phyloP scores from a whole-genome alignment of 30 jellyfish, hydroid and myxozoan genomes.

The Pelagia noctiluca region DNA sequence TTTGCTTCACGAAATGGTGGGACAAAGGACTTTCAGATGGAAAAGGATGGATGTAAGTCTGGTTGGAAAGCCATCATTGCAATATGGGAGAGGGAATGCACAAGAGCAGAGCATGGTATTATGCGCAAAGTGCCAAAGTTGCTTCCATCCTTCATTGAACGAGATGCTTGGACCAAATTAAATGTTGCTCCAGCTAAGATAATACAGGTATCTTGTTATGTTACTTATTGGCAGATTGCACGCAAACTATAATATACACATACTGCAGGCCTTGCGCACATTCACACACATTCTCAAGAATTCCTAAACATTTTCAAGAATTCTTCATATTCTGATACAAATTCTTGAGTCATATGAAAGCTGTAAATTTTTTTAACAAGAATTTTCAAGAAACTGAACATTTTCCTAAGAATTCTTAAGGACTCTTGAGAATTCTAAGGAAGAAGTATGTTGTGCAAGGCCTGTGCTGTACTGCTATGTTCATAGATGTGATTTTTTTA shows the following conservation, averaged over 20 bases:
- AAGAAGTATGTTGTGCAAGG: slow-evolving; percentile 27
- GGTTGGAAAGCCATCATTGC: slow-evolving; percentile 46
- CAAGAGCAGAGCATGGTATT: slow-evolving; percentile 47
- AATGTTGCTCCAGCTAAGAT: too few relatives aligned
- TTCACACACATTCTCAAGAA: slow-evolving; percentile 11
- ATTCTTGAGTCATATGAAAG: slow-evolving; percentile 16
- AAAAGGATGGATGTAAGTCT: slow-evolving; percentile 28
- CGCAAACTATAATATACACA: too few relatives aligned
- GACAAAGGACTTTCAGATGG: slow-evolving; percentile 33
- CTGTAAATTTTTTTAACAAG: slow-evolving; percentile 7
- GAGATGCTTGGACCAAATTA: too few relatives aligned
- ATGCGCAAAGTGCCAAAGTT: slow-evolving; percentile 48
- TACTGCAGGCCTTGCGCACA: slow-evolving; percentile 21
- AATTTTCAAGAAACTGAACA: background rate
- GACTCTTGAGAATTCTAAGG: slow-evolving; percentile 28
- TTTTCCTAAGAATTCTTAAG: too few relatives aligned
- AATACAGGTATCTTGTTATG: slow-evolving; percentile 30
- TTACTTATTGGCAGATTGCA: slow-evolving; percentile 15
- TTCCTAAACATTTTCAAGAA: slow-evolving; percentile 14
- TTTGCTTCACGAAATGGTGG: slow-evolving; percentile 55
- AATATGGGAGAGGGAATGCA: slow-evolving; percentile 50
- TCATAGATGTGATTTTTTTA: too few relatives aligned
- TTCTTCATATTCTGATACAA: slow-evolving; percentile 25
- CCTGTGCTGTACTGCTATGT: too few relatives aligned
- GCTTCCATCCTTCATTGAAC: slow-evolving; percentile 49